Evolutionary conservation across 2,797 vertebrate species (phyloP), one percentile per base, ranked within the genome.

Genomic region (Australoheros facetus): DNA sequence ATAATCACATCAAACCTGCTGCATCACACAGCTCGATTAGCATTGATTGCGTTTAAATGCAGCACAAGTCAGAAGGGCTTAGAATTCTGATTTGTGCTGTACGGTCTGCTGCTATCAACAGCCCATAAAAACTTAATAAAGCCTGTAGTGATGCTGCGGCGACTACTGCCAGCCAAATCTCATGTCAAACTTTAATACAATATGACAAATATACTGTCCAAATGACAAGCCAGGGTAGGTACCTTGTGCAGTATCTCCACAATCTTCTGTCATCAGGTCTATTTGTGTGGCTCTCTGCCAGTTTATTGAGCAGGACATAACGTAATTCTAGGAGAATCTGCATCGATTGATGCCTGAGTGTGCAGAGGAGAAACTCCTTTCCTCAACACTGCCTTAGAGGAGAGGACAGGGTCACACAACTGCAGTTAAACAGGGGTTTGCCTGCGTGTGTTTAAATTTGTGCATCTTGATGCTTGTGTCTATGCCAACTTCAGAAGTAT

Each of bases 1-100:
- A 93, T 94, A 94, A 93, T 94, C 88, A 86, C 89, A 93, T 95
- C 89, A 95, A 89, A 93, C 87, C 79, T 86, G 73, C 82, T 57
- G 87, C 89, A 85, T 90, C 87, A 88, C 77, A 74, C 84, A 79
- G 77, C 84, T 91, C 92, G 85, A 95, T 94, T 88, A 83, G 82
- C 89, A 95, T 93, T 83, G 90, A 95, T 93, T 92, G 78, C 75
- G 85, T 89, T 83, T 84, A 88, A 90, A 87, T 85, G 90, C 84
- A 89, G 86, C 80, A 79, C 12, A 60, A 78, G 66, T 79, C 76
- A 72, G 77, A 87, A 23, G 71, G 66, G 72, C 74, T 88, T 85
- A 23, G 75, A 85, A 82, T 87, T 78, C 81, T 87, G 82, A 71
- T 85, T 60, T 53, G 53, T 76, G 51, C 66, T 37, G 17, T n/a